Base-by-base conservation (phyloP, 2,888 invertebrate genomes). In the Cepaea hortensis region DNA sequence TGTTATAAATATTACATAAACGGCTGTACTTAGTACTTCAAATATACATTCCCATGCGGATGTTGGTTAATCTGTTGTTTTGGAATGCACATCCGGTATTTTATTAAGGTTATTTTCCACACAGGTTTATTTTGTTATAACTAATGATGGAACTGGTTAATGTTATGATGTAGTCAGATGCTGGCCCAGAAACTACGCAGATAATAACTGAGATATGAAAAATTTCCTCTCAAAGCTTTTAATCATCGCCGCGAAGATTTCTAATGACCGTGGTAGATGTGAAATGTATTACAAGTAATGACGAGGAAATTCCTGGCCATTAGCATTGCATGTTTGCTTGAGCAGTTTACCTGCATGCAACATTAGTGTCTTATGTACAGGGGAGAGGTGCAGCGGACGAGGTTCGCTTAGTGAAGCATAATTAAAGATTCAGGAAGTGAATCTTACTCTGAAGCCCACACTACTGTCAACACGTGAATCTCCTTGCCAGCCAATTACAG, bases 341-440 rank as follows among this genome's bases (percentile, higher is more conserved):
- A 75, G 75, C 75, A 35, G 62, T 84, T 76, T 84, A 73, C 84
- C 84, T 84, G 75, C 46, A n/a, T 35, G 61, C 46, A 13, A 62
- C 61, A 72, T 72, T 72, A 72, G 73, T 75, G 50, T 70, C 35
- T 75, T 62, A 35, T 84, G 62, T 11, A 75, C 62, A 35, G 55
- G 62, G 6, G 84, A 62, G 61, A 73, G 18, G 75, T 70, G 50
- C 73, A 73, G 62, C 23, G 13, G 55, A 75, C 75, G 84, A 83
- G 48, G 83, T 75, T 70, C 72, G 20, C 50, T 50, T 55, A n/a
- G n/a, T 76, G 62, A 84, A 76, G 84, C 35, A 46, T 75, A 68
- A 81, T 81, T 83, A 75, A 65, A 68, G 55, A 79, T 85, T 77
- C 46, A 50, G 85, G 85, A 84, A 84, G 76, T 76, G 75, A 65